phyloP scores from a whole-genome alignment of 23 tunicate genomes.

The Aplidium turbinatum region DNA sequence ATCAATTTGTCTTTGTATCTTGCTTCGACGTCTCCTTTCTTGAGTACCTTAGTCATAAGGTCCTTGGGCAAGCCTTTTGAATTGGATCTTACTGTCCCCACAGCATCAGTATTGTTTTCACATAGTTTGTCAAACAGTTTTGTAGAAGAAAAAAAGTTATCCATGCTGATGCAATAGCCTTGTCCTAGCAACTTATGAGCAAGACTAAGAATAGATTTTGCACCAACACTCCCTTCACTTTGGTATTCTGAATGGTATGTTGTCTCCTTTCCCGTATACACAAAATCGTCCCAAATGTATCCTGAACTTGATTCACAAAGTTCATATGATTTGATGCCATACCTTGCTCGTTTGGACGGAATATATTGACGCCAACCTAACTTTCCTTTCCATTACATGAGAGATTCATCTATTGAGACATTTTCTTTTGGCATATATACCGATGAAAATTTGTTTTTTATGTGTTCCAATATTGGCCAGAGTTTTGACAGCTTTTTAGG shows the following conservation, averaged over 20 bases:
- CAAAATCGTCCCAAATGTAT: constrained; percentile 22
- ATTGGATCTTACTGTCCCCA: constrained; percentile 23
- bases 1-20: constrained; percentile 13
- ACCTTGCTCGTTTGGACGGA: constrained; percentile 5
- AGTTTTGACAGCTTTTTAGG: constrained; percentile 12
- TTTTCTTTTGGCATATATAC: constrained; percentile 6
- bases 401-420: constrained; percentile 21
- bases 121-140: constrained; percentile 14
- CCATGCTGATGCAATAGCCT: constrained; percentile 28
- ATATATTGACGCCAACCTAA: constrained; percentile 12
- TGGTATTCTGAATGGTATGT: neutral
- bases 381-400: constrained; percentile 2
- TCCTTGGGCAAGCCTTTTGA: constrained; percentile 10
- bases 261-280: constrained; percentile 23
- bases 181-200: neutral
- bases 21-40: constrained; percentile 14
- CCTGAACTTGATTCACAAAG: constrained; percentile 18
- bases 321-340: constrained; percentile 10
- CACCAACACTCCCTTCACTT: neutral
- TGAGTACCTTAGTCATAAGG: neutral
- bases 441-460: neutral
- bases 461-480: constrained; percentile 13
- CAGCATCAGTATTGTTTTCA: constrained; percentile 1
- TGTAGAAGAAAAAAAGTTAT: constrained; percentile 22
- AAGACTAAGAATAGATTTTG: neutral